phyloP scores from a whole-genome alignment of 2,113 vertebrate genomes.

The Planiliza haematocheilus region DNA sequence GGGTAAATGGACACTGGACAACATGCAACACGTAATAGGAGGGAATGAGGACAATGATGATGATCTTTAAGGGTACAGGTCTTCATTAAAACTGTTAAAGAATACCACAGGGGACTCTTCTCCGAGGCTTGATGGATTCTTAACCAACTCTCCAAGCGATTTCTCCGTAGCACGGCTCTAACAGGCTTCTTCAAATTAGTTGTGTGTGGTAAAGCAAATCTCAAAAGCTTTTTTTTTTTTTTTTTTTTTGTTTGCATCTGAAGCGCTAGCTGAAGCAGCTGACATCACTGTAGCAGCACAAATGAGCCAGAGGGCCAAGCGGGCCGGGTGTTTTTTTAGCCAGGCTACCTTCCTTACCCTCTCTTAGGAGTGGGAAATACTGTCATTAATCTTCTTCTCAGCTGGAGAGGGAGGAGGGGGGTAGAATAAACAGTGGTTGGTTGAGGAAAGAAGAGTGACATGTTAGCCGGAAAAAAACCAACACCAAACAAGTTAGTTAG shows the following conservation, averaged over 20 bases:
- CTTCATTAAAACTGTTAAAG: constrained; percentile 17
- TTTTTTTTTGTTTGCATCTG: constrained; percentile 34
- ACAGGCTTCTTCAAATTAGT: not conserved
- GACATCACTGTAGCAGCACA: constrained; percentile 77
- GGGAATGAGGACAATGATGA: constrained; percentile 42
- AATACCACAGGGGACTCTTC: not conserved
- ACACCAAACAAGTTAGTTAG: constrained; percentile 80
- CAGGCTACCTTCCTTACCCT: constrained; percentile 83
- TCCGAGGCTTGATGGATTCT: not conserved
- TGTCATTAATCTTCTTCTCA: constrained; percentile 83
- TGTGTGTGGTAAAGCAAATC: constrained; percentile 28
- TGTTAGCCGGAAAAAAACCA: constrained; percentile 76
- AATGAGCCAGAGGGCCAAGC: constrained; percentile 72
- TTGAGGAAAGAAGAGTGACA: constrained; percentile 77
- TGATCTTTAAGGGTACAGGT: not conserved
- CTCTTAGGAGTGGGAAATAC: constrained; percentile 80
- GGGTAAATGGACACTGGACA: constrained; percentile 65
- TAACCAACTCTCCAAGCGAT: not conserved
- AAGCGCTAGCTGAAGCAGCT: constrained; percentile 78
- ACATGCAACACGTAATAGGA: constrained; percentile 75
- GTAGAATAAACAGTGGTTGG: constrained; percentile 74
- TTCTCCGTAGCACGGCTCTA: not conserved
- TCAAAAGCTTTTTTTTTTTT: not conserved
- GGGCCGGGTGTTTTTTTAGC: constrained; percentile 57
- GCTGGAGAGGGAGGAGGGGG: constrained; percentile 71